phyloP scores from a whole-genome alignment of 2,888 invertebrate genomes.

The Noctua janthina region DNA sequence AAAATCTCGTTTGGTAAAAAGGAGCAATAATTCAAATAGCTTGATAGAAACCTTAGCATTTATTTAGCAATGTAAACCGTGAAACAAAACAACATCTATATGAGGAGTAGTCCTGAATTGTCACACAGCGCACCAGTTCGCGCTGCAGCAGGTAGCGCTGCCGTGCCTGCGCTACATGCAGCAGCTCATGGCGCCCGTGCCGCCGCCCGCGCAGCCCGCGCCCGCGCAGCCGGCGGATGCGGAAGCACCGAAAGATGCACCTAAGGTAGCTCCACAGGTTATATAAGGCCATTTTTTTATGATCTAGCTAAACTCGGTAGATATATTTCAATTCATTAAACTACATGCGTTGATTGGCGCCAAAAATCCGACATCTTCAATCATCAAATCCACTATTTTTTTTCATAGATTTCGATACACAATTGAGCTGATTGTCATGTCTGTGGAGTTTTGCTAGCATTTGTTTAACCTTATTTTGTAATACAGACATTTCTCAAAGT shows the following conservation, averaged over 20 bases:
- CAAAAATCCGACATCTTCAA: background rate
- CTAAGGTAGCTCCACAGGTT: constrained; percentile 72
- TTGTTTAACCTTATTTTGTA: no score
- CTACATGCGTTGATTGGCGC: background rate
- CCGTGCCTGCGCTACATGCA: constrained; percentile 98
- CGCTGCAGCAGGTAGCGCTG: constrained; percentile 97
- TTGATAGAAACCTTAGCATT: constrained; percentile 13
- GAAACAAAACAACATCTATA: constrained; percentile 52
- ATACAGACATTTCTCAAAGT: no score
- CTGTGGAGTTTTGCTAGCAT: no score
- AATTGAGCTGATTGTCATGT: no score
- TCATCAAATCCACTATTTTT: no score
- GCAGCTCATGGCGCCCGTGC: constrained; percentile 92
- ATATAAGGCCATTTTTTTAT: background rate
- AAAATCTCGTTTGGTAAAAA: background rate
- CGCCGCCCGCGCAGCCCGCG: constrained; percentile 64
- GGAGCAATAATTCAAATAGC: background rate
- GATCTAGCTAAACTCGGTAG: background rate
- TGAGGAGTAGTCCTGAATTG: constrained; percentile 63
- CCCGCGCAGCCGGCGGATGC: constrained; percentile 63
- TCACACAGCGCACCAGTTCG: constrained; percentile 93
- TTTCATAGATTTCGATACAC: no score
- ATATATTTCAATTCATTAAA: background rate
- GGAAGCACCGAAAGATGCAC: constrained; percentile 78
- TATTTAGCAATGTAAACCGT: constrained; percentile 22